These are phyloP conservation scores for Hydropsyche tenuis DNA, from an alignment of 1,140 invertebrate genomes.

Conservation along the genomic window DNA sequence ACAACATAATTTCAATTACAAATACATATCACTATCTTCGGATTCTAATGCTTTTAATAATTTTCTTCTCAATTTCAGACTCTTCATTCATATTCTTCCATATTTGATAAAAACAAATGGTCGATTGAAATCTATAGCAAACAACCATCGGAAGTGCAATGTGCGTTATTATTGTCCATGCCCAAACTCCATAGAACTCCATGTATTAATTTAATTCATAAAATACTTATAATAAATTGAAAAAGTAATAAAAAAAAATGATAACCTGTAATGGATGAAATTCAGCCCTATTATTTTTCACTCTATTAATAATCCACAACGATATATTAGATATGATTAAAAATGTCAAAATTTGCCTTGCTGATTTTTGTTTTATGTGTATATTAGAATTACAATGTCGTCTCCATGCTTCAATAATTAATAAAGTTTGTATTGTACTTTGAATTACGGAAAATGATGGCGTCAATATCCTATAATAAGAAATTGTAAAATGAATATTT, in stretches of 20 bases:
- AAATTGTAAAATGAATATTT: constrained; percentile 8
- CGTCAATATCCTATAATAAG: constrained; percentile 50
- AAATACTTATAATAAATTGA: not conserved
- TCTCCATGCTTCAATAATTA: constrained; percentile 84
- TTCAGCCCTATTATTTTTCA: constrained; percentile 70
- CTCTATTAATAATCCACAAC: constrained; percentile 82
- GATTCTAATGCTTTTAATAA: not conserved
- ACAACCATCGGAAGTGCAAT: constrained; percentile 75
- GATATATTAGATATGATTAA: constrained; percentile 83
- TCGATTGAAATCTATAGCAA: constrained; percentile 80
- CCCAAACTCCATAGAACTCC: constrained; percentile 72
- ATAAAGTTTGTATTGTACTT: constrained; percentile 71
- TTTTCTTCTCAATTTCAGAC: constrained; percentile 8
- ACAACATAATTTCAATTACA: too few relatives aligned
- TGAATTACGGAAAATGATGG: constrained; percentile 55
- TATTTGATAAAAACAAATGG: constrained; percentile 82
- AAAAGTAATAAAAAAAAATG: not conserved
- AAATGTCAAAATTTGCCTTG: constrained; percentile 83
- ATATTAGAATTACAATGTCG: constrained; percentile 67
- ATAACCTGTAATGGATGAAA: constrained; percentile 66
- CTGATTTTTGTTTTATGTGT: constrained; percentile 74
- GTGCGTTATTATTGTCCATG: constrained; percentile 77
- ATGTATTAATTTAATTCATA: constrained; percentile 57
- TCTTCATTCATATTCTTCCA: constrained; percentile 73
- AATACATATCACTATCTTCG: not conserved